Evolutionary conservation across 2,113 vertebrate species (phyloP), one percentile per base, ranked within the genome.

Genomic region (Cyphomyrus plagiostoma): DNA sequence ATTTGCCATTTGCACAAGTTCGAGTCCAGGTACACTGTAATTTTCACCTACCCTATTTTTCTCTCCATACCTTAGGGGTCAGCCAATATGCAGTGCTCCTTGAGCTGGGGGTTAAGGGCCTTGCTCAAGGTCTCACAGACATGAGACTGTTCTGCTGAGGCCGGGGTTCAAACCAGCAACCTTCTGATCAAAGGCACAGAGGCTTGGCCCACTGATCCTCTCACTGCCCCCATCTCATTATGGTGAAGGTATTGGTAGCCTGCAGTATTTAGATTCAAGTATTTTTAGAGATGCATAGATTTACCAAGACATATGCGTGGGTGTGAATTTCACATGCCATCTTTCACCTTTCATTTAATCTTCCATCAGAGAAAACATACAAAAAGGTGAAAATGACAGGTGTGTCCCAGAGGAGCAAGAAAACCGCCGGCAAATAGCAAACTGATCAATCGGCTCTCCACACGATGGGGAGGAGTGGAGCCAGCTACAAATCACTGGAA

Each of bases 231-330:
- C 6, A 62, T n/a, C 56, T 62, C 56, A n/a, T 62, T 62, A 62
- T n/a, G 23, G n/a, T 62, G 56, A 62, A 62, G 8, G 56, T 62
- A 62, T 1, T n/a, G 10, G 62, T 30, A 30, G 62, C 45, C 17
- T 26, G 82, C 8, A 84, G 45, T 82, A 13, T 82, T 82, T 82
- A 82, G 35, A 82, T 17, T 15, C 3, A 21, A 46, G 39, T 48
- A 23, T 48, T 84, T 84, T 84, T 84, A 84, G 80, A 48, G 82
- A 84, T 84, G 82, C 19, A 46, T 84, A 42, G 35, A 80, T 80
- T 80, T 19, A 80, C 74, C 30, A 15, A 80, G 74, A 42, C 74
- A 42, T 42, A 42, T 42, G 35, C 6, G 35, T 80, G 13, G 74
- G 74, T 80, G 35, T 0, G 30, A 15, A 82, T 82, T 82, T 82